Evolutionary conservation across 2,888 invertebrate species (phyloP).

Genomic region (Dasysyrphus albostriatus): DNA sequence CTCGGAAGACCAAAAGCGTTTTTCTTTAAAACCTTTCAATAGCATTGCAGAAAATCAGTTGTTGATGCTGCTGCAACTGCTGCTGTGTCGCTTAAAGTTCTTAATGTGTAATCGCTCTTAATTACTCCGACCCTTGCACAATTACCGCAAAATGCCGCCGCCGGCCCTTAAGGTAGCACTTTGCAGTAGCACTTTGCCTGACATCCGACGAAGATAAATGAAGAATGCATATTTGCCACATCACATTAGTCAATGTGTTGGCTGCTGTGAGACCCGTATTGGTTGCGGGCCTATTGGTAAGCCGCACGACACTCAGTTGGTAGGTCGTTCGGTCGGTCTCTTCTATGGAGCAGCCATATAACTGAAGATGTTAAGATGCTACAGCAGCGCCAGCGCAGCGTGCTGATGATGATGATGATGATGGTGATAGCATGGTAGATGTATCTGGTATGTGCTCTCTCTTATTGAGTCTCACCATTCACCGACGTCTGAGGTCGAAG

Average conservation of each 20-base stretch:
- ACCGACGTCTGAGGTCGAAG: slow-evolving; percentile 70
- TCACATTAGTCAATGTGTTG: slow-evolving; percentile 74
- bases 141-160: slow-evolving; percentile 74
- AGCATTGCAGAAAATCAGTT: slow-evolving; percentile 60
- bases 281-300: slow-evolving; percentile 32
- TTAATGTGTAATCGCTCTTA: slow-evolving; percentile 76
- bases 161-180: slow-evolving; percentile 74
- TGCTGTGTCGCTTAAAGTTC: slow-evolving; percentile 67
- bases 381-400: slow-evolving; percentile 3
- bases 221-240: slow-evolving; percentile 76
- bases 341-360: slow-evolving; percentile 11
- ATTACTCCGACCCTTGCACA: slow-evolving; percentile 73
- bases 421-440: slow-evolving; percentile 44
- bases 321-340: slow-evolving; percentile 11
- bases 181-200: slow-evolving; percentile 75
- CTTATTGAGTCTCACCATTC: slow-evolving; percentile 71
- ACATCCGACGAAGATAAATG: slow-evolving; percentile 75
- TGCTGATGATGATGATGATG: slow-evolving; percentile 51
- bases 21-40: slow-evolving; percentile 47
- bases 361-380: slow-evolving; percentile 46
- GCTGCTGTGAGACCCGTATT: slow-evolving; percentile 39
- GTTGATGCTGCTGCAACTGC: slow-evolving; percentile 59
- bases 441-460: slow-evolving; percentile 63
- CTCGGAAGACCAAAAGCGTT: slow-evolving; percentile 33
- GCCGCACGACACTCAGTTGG: slow-evolving; percentile 41